Base-by-base conservation (phyloP, 2,888 invertebrate species). In the Dorcus hopei region DNA sequence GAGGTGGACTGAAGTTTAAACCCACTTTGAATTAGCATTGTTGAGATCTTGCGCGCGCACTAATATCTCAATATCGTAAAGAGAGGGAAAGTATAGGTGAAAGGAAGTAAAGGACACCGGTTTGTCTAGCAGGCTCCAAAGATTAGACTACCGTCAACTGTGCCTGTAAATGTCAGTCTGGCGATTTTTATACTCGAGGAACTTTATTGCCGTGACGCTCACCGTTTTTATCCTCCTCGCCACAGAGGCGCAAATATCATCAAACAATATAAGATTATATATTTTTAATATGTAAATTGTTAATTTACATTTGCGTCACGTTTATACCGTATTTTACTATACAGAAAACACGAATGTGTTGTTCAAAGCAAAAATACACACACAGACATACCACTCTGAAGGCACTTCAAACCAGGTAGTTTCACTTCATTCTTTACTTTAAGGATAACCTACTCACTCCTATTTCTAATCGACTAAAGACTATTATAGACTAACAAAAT, bases 1-100 rank as follows among this genome's bases (percentile, higher is more conserved):
- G 65, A 64, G 59, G 64, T 64, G 58, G 52, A 64, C 64, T 67
- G 61, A 62, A 61, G 59, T 54, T 61, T 61, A 58, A 55, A 54
- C 59, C 54, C 54, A 61, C 51, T 65, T 60, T 65, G 63, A 61
- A 63, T 60, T 57, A 63, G 55, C 60, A 65, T 65, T 65, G 63
- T 60, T 57, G 58, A 59, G 55, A 58, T 58, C 40, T 53, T 60
- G 66, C 68, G 67, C 67, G 68, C 68, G 67, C 68, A 64, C 58
- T 50, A 59, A 59, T 58, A 58, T 65, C 65, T 67, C 61, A 63
- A 61, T 63, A 59, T 58, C 59, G 59, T 61, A 58, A 66, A 68
- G 68, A 68, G 68, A 68, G 68, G 68, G 68, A 68, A 68, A 68
- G 68, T 68, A 63, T 59, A 63, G 64, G 68, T 68, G 68, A 68